These are phyloP conservation scores for Smutsia gigantea DNA, from an alignment of 2,797 vertebrate species.

Conservation along the genomic window DNA sequence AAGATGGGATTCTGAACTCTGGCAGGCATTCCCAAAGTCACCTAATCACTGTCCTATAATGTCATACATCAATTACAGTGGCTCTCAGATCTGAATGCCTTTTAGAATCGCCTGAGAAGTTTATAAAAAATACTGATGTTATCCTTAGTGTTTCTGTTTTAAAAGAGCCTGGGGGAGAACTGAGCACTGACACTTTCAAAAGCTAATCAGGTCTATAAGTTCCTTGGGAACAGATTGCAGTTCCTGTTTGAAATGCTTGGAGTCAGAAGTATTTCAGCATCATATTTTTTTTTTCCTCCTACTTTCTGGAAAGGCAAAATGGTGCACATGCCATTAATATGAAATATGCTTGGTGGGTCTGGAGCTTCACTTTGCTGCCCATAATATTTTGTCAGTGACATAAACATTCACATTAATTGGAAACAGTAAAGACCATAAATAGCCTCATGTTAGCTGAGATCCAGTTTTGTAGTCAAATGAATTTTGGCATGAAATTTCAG, in stretches of 20 bases:
- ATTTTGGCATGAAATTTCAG: background rate
- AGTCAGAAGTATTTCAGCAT: background rate
- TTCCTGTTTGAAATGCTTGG: background rate
- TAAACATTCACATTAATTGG: background rate
- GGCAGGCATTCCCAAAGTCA: background rate
- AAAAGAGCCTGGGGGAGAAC: background rate
- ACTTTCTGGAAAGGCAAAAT: background rate
- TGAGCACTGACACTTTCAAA: background rate
- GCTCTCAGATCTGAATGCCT: background rate
- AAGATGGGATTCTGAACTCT: background rate
- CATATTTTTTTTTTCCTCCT: background rate
- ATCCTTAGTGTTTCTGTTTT: background rate
- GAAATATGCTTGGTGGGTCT: background rate
- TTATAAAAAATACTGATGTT: background rate
- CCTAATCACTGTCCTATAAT: background rate
- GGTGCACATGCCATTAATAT: background rate
- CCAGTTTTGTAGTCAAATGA: conserved; percentile 10
- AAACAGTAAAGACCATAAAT: background rate
- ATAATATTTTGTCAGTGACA: background rate
- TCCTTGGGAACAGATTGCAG: background rate
- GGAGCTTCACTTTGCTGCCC: background rate
- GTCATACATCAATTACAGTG: background rate
- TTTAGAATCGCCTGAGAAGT: background rate
- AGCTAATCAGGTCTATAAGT: background rate
- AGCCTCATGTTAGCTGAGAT: background rate